Base-by-base conservation (phyloP, 1,140 invertebrate species). In the Bombus vancouverensis region DNA sequence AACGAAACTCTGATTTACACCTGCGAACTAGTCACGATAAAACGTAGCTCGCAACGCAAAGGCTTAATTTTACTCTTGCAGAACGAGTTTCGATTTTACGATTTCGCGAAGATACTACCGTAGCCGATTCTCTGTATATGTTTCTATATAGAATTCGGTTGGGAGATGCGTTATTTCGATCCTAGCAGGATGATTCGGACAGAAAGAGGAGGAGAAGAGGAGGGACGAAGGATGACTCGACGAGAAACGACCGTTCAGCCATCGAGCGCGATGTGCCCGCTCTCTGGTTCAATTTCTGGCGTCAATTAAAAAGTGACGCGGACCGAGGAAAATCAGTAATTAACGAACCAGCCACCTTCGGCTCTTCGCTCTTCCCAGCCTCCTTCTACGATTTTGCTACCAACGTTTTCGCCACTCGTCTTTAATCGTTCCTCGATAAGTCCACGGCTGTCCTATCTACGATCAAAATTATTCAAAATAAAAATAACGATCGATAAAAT, bases 301-400 rank as follows among this genome's bases (percentile, higher is more conserved):
- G 93, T 95, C 94, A 95, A 95, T 95, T 94, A 95, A 95, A 95
- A 95, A 95, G 93, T 94, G 94, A 94, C 93, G 92, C 92, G 93
- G 92, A 95, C 93, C 94, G 93, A 95, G 94, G 92, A 94, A 94
- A 94, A 95, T 95, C 94, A 93, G 93, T 94, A 94, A 94, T 95
- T 94, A 95, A 94, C 93, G 92, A 93, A 92, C 90, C 92, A 88
- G 83, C 62, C 88, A 85, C 76, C 83, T 85, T 81, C 71, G 79
- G 32, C 57, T 53, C 57, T 62, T 74, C 74, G 81, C 71, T 66
- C 86, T 71, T 70, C 74, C 75, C 76, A 53, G 62, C 71, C 59
- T 70, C 37, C 74, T 79, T 80, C 75, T 70, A 62, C 72, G 79
- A 85, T 77, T 89, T 80, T 73, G 88, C 88, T 77, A 88, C 71